Conservation (phyloP, 2,113 vertebrate genomes). For the Rana temporaria region DNA sequence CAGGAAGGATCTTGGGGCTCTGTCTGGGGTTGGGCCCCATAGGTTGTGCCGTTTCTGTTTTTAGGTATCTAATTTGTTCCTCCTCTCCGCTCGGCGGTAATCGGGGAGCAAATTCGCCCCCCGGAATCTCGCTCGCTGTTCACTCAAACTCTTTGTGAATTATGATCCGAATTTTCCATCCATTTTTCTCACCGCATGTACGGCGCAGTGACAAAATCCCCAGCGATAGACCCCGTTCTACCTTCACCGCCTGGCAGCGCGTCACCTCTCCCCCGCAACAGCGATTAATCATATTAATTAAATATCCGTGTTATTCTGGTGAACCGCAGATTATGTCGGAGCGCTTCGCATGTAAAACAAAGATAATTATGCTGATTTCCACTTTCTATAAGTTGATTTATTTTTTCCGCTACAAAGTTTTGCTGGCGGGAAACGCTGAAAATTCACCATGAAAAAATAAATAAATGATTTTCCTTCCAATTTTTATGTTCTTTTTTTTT, state of each 20-base stretch:
- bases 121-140: no score
- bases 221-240: not conserved
- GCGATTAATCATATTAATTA: slow-evolving; percentile 40
- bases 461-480: no score
- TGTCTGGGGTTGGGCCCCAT: no score
- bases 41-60: no score
- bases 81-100: no score
- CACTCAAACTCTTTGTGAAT: not conserved
- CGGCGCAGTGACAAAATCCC: not conserved
- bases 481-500: no score
- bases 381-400: slow-evolving; percentile 24
- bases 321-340: not conserved
- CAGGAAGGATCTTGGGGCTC: no score
- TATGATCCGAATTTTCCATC: not conserved
- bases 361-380: slow-evolving; percentile 1
- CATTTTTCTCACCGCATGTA: not conserved
- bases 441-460: no score
- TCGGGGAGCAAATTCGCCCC: no score
- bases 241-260: slow-evolving; percentile 7
- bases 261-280: slow-evolving; percentile 5
- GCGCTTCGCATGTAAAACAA: slow-evolving; percentile 31
- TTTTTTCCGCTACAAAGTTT: not conserved
- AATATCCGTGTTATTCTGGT: slow-evolving; percentile 35
- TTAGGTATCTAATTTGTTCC: no score
- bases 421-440: not conserved